Percentiles rank a stretch among this genome's conserved stretches.
Evolutionary conservation across 37 sponge, comb jelly and placozoan species (phyloP).

Genomic region (Chondrosia reniformis): DNA sequence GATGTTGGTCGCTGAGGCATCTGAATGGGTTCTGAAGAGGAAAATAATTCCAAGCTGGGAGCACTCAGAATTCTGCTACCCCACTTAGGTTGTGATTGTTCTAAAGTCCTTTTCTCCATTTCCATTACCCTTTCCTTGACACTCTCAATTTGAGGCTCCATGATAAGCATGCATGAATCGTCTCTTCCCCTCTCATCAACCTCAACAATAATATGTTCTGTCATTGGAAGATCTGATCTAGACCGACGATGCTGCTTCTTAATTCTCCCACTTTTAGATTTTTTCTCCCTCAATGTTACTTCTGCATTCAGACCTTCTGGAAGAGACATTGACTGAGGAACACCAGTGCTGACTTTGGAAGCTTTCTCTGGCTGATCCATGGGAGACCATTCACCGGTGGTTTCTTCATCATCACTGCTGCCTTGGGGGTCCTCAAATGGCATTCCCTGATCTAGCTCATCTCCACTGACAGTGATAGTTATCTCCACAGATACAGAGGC

Average conservation of each 20-base stretch:
- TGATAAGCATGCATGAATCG: slow-evolving; percentile 15
- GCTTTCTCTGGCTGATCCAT: not conserved
- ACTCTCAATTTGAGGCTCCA: slow-evolving; percentile 52
- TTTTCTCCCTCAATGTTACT: not conserved
- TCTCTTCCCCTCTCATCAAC: slow-evolving; percentile 54
- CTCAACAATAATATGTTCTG: slow-evolving; percentile 43
- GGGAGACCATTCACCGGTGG: not conserved
- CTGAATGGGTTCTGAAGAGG: not conserved
- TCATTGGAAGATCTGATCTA: slow-evolving; percentile 16
- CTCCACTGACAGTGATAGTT: not conserved
- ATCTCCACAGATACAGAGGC: not conserved
- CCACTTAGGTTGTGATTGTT: not conserved
- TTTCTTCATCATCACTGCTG: not conserved
- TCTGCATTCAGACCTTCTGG: slow-evolving; percentile 8
- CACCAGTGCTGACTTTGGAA: not conserved
- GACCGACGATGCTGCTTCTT: not conserved
- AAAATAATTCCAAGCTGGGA: not conserved
- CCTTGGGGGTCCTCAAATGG: not conserved
- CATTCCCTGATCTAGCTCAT: not conserved
- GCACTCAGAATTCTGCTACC: slow-evolving; percentile 3
- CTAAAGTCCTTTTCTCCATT: slow-evolving; percentile 40
- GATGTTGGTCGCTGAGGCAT: not conserved
- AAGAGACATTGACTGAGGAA: slow-evolving; percentile 13
- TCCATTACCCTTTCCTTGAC: slow-evolving; percentile 68
- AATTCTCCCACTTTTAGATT: not conserved